Evolutionary conservation across 2,888 invertebrate genomes (phyloP).

Genomic region (Ceraclea dissimilis): DNA sequence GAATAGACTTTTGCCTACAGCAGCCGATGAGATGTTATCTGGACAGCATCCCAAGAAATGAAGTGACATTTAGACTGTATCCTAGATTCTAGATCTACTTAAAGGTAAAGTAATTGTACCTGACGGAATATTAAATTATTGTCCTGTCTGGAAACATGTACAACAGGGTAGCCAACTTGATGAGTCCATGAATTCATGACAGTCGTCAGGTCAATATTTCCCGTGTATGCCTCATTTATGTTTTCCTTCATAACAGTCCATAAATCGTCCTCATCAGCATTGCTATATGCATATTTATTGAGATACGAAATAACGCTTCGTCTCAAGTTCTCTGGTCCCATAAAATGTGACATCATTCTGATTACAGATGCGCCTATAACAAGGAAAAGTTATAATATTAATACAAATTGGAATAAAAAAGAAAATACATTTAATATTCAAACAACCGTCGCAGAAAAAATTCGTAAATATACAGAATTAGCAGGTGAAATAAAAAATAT

Average conservation of each 20-base stretch:
- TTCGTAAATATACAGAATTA: too few relatives aligned
- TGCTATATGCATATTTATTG: constrained; percentile 45
- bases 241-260: constrained; percentile 57
- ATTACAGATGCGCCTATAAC: constrained; percentile 56
- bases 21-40: too few relatives aligned
- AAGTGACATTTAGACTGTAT: too few relatives aligned
- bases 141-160: constrained; percentile 45
- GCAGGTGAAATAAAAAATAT: too few relatives aligned
- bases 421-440: too few relatives aligned
- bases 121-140: constrained; percentile 30
- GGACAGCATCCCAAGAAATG: too few relatives aligned
- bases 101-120: neutral
- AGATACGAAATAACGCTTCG: constrained; percentile 47
- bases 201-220: constrained; percentile 34
- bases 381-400: constrained; percentile 10
- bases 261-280: constrained; percentile 57
- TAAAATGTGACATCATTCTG: constrained; percentile 63
- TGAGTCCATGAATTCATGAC: constrained; percentile 54
- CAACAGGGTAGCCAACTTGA: constrained; percentile 61
- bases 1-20: too few relatives aligned
- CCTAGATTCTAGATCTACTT: too few relatives aligned
- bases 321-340: constrained; percentile 55
- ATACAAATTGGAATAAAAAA: too few relatives aligned
- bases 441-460: too few relatives aligned
- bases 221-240: constrained; percentile 31